Conservation (phyloP, 64 coral and sea anemone genomes). For the Dendronephthya gigantea region DNA sequence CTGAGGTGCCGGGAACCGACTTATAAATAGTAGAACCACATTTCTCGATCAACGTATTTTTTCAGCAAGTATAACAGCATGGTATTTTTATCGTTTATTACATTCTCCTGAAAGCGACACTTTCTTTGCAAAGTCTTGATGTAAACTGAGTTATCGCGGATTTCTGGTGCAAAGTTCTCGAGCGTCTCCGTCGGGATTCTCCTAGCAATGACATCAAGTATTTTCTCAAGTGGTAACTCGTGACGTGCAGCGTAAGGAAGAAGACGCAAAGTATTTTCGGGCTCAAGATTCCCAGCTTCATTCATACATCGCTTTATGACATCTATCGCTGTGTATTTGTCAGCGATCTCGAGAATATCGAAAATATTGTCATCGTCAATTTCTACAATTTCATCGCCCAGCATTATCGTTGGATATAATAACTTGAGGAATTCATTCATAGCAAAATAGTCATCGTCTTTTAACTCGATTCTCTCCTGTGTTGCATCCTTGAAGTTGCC, state of each 20-base stretch:
- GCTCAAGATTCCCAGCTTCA: neutral
- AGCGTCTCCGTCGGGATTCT: neutral
- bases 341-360: neutral
- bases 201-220: neutral
- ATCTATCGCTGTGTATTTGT: neutral
- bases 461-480: neutral
- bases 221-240: neutral
- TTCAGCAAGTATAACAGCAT: neutral
- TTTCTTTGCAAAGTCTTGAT: neutral
- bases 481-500: slow-evolving; percentile 13
- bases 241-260: neutral
- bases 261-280: neutral
- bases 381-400: neutral
- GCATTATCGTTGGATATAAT: neutral
- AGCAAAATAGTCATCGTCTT: neutral
- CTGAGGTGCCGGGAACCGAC: too few relatives aligned
- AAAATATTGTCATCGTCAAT: neutral
- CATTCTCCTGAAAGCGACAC: neutral
- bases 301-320: slow-evolving; percentile 2
- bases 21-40: too few relatives aligned
- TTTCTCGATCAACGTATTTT: neutral
- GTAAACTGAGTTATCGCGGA: neutral
- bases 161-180: neutral
- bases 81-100: neutral
- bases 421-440: neutral